These are phyloP conservation scores for Copsychus sechellarum DNA, from an alignment of 2,113 vertebrate genomes.

Conservation along the genomic window DNA sequence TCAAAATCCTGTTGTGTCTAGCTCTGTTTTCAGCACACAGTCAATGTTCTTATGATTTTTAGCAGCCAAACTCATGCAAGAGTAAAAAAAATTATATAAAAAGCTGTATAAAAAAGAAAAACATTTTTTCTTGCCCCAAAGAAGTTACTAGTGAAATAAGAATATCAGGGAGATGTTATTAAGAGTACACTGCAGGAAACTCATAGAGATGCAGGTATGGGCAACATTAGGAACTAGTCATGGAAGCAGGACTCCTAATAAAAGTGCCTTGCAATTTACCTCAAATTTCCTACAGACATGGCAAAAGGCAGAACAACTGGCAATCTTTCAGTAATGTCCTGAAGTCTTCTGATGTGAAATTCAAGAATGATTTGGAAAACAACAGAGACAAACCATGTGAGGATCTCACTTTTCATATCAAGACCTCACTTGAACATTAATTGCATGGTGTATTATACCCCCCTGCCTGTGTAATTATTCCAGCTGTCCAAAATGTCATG, in stretches of 20 bases:
- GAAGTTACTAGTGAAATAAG: not conserved
- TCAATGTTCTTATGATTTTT: not conserved
- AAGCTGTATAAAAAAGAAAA: not conserved
- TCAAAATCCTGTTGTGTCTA: not conserved
- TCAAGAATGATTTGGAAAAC: not conserved
- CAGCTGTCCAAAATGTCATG: not conserved
- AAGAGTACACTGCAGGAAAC: not conserved
- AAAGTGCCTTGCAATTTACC: not conserved
- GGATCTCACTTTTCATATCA: not conserved
- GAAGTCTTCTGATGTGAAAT: not conserved
- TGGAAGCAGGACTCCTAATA: not conserved
- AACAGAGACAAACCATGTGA: not conserved
- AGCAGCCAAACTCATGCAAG: not conserved
- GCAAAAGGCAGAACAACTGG: not conserved
- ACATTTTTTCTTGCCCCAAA: not conserved
- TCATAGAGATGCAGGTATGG: not conserved
- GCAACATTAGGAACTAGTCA: not conserved
- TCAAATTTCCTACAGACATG: not conserved
- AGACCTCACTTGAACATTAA: not conserved
- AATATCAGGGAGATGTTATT: not conserved
- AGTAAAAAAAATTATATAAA: not conserved
- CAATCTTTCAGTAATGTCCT: not conserved
- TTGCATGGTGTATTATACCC: rapidly evolving
- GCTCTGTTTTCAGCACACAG: not conserved
- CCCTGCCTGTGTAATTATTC: not conserved